Evolutionary conservation across 2,113 vertebrate genomes (phyloP), one percentile per base, ranked within the genome.

Genomic region (Labeo rohita): DNA sequence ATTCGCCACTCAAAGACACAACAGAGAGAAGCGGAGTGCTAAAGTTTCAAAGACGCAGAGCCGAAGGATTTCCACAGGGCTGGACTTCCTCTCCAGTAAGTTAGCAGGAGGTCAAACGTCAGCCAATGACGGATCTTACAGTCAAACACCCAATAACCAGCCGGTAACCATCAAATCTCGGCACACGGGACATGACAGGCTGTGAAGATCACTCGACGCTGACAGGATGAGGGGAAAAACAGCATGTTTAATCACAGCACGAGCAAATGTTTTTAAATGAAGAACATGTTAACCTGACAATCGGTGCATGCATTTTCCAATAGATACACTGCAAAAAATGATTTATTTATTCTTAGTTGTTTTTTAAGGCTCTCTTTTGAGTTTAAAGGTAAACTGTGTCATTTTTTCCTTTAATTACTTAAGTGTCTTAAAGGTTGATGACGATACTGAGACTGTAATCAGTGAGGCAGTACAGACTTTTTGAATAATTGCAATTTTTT

Each of bases 1-100:
- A 92, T 92, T 90, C 88, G 90, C 86, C 91, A 70, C 90, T 91
- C 93, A 89, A 83, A 94, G 93, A 94, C 94, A 93, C 91, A 94
- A 95, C 94, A 94, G 21, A 87, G 88, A 85, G 89, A 85, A 88
- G 87, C 86, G 16, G 83, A 90, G 85, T 89, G 92, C 93, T 94
- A 91, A 87, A 65, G 92, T 94, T 95, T 95, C 93, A 94, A 93
- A 94, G 92, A 65, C 0, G n/a, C 50, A 86, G 77, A 90, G 89
- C 63, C 3, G 0, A 50, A 90, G 90, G 82, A 84, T 91, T 92
- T 92, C 89, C 75, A 83, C 68, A 63, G 79, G 8, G 61, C 81
- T 87, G 79, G 75, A 87, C 90, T 92, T 93, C 91, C 82, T 72
- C 72, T 12, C 83, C 73, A 50, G 47, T 39, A 78, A 81, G 70